Percentiles rank a stretch among this genome's conserved stretches.
Conservation (phyloP, 2,797 vertebrate species). For the Gobionotothen gibberifrons region DNA sequence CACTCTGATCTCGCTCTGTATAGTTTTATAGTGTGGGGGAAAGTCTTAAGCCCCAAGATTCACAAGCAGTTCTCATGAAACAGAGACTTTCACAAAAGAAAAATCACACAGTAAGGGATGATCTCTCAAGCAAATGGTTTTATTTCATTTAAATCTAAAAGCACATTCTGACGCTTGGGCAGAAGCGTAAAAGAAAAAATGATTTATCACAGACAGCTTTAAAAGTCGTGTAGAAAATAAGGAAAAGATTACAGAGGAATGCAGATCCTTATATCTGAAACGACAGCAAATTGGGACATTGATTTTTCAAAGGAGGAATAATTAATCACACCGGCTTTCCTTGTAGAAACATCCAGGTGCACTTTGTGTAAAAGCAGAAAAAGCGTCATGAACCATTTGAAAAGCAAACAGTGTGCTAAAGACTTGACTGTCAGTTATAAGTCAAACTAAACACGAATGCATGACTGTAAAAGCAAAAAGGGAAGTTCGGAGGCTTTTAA, state of each 20-base stretch:
- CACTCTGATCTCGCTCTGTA: constrained; percentile 34
- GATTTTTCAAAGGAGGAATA: constrained; percentile 52
- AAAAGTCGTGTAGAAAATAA: constrained; percentile 50
- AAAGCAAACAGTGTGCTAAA: constrained; percentile 63
- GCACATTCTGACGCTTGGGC: constrained; percentile 44
- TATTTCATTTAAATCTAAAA: constrained; percentile 62
- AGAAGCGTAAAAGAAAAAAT: constrained; percentile 45
- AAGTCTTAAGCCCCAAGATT: constrained; percentile 28
- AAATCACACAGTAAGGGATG: constrained; percentile 40
- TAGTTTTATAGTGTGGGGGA: constrained; percentile 22
- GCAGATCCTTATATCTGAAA: constrained; percentile 53
- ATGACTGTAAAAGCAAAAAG: constrained; percentile 62
- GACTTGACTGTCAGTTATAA: constrained; percentile 25
- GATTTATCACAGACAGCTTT: constrained; percentile 54
- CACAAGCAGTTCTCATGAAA: constrained; percentile 47
- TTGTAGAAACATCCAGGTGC: constrained; percentile 64
- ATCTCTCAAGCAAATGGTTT: constrained; percentile 65
- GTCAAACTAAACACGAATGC: constrained; percentile 40
- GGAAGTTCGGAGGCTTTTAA: constrained; percentile 49
- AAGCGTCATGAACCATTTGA: constrained; percentile 72
- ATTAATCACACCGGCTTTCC: constrained; percentile 53
- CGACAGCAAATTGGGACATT: constrained; percentile 50
- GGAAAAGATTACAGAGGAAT: constrained; percentile 62
- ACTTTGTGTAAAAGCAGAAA: constrained; percentile 47
- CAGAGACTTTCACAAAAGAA: constrained; percentile 33